Conservation (phyloP, 2,888 invertebrate species). For the Gymnosoma rotundatum region DNA sequence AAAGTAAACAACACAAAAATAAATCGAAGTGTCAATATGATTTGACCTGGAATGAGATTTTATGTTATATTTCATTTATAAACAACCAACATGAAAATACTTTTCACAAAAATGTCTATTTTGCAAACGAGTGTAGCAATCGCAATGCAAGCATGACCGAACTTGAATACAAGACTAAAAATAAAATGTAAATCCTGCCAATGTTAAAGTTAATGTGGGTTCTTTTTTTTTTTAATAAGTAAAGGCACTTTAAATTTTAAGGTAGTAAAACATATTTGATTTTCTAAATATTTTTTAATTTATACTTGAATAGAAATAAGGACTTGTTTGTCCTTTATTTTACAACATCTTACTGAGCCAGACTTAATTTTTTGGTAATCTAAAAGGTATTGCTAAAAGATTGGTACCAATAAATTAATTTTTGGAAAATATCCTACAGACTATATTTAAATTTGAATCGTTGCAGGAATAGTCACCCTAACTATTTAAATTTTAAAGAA, state of each 20-base stretch:
- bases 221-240: constrained; percentile 6
- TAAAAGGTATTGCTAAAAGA: too few species aligned
- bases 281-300: not conserved
- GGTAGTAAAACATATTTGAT: not conserved
- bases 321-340: too few species aligned
- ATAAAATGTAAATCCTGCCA: constrained; percentile 24
- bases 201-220: constrained; percentile 29
- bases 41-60: constrained; percentile 70
- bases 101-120: constrained; percentile 14
- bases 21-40: constrained; percentile 71
- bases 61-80: constrained; percentile 61
- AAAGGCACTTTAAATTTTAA: constrained; percentile 10
- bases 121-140: constrained; percentile 12
- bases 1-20: constrained; percentile 64
- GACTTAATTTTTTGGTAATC: too few species aligned
- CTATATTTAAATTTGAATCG: too few species aligned
- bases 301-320: too few species aligned
- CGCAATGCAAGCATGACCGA: constrained; percentile 47
- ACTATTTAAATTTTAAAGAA: too few species aligned
- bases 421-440: too few species aligned
- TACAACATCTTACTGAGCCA: too few species aligned
- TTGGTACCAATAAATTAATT: too few species aligned
- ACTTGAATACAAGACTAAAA: constrained; percentile 30
- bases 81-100: constrained; percentile 20
- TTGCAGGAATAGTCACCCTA: too few species aligned